phyloP scores from a whole-genome alignment of 2,888 invertebrate genomes.

The Salpingus planirostris region DNA sequence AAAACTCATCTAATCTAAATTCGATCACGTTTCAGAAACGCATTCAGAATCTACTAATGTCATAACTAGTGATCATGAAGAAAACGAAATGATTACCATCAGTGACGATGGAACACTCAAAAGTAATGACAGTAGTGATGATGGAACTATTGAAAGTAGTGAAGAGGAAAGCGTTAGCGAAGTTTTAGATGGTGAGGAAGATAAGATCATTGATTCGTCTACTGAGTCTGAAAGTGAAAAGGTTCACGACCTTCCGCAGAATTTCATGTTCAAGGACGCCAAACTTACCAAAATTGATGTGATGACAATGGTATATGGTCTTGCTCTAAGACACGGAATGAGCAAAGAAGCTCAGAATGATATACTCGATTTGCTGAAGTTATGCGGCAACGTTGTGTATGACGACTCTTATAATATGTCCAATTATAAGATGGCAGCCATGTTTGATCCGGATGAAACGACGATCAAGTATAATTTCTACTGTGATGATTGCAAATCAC shows the following conservation, averaged over 20 bases:
- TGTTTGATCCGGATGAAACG: background rate
- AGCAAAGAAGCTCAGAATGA: background rate
- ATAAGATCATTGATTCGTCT: no score
- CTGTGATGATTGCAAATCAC: slow-evolving; percentile 1
- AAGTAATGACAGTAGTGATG: no score
- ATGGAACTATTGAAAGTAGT: background rate
- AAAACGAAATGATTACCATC: no score
- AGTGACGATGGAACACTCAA: no score
- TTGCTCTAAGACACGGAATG: background rate
- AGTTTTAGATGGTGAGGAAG: no score
- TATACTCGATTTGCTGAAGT: background rate
- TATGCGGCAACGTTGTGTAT: background rate
- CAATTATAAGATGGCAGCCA: background rate
- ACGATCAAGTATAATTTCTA: background rate
- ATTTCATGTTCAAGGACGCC: no score
- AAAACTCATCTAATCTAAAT: no score
- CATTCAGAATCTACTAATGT: no score
- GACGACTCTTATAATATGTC: no score
- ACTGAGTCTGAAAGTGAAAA: background rate
- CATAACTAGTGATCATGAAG: no score
- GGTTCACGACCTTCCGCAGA: no score
- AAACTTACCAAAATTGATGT: background rate
- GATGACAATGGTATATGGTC: background rate
- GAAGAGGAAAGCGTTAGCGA: background rate
- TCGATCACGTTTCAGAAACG: no score